These are phyloP conservation scores for Abramis brama DNA, from an alignment of 2,113 vertebrate species.

Conservation along the genomic window DNA sequence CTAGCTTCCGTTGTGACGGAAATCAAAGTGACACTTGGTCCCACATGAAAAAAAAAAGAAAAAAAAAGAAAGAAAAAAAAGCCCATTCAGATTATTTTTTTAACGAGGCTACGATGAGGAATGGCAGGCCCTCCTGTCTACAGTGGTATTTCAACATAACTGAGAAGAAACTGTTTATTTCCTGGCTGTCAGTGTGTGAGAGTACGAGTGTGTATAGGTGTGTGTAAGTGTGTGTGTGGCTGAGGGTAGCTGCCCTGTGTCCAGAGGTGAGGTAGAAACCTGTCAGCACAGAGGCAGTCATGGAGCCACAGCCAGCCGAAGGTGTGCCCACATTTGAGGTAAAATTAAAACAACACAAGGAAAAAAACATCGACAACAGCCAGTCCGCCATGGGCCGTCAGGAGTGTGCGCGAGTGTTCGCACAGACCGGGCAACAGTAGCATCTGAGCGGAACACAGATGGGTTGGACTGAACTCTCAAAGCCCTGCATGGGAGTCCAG, in stretches of 20 bases:
- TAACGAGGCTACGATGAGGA: slow-evolving; percentile 50
- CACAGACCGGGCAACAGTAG: slow-evolving; percentile 46
- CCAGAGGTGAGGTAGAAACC: slow-evolving; percentile 83
- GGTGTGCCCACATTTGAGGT: slow-evolving; percentile 78
- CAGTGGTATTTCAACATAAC: slow-evolving; percentile 74
- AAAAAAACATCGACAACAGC: slow-evolving; percentile 67
- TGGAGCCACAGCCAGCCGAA: slow-evolving; percentile 72
- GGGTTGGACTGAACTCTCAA: slow-evolving; percentile 70
- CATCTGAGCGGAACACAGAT: slow-evolving; percentile 60
- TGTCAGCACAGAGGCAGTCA: slow-evolving; percentile 76
- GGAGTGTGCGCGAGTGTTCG: slow-evolving; percentile 41
- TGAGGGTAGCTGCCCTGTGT: slow-evolving; percentile 74
- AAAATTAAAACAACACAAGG: slow-evolving; percentile 62
- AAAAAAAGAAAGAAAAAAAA: slow-evolving; percentile 14
- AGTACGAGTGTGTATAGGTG: slow-evolving; percentile 56
- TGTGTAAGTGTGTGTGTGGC: slow-evolving; percentile 48
- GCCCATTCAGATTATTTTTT: slow-evolving; percentile 59
- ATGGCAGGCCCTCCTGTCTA: slow-evolving; percentile 78
- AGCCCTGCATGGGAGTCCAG: slow-evolving; percentile 68
- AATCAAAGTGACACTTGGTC: slow-evolving; percentile 74
- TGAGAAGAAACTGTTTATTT: slow-evolving; percentile 63
- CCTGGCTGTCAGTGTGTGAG: slow-evolving; percentile 51
- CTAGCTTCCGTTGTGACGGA: slow-evolving; percentile 58
- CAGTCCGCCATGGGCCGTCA: slow-evolving; percentile 34
- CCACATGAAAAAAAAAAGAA: slow-evolving; percentile 62